These are phyloP conservation scores for Siniperca scherzeri DNA, from an alignment of 2,797 vertebrate species.

Conservation along the genomic window DNA sequence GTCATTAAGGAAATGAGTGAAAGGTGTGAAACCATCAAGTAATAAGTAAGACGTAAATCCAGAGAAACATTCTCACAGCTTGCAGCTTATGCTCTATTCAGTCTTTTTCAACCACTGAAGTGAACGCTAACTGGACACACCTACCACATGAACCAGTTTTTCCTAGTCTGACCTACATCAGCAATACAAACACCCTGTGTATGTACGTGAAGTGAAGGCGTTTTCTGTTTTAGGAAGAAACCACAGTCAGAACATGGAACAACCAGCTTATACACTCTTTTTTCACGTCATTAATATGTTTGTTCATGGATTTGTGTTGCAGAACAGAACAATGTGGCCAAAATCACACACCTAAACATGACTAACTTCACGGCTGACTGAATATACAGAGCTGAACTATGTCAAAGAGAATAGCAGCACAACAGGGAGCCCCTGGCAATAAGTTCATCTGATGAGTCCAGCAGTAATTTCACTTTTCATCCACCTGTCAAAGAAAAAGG, in stretches of 20 bases:
- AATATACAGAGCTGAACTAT: not conserved
- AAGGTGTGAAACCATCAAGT: slow-evolving; percentile 33
- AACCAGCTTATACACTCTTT: slow-evolving; percentile 28
- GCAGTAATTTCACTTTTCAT: slow-evolving; percentile 42
- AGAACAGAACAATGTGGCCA: slow-evolving; percentile 3
- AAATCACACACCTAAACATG: slow-evolving; percentile 6
- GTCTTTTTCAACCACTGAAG: slow-evolving; percentile 52
- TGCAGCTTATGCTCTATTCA: slow-evolving; percentile 31
- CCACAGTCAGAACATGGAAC: slow-evolving; percentile 53
- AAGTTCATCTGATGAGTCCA: slow-evolving; percentile 31
- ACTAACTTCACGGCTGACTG: not conserved
- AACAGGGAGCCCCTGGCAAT: slow-evolving; percentile 28
- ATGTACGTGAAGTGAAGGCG: slow-evolving; percentile 64
- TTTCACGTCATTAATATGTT: not conserved
- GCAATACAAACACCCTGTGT: slow-evolving; percentile 82
- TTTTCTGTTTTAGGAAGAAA: slow-evolving; percentile 74
- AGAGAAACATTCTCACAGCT: slow-evolving; percentile 27
- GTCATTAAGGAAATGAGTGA: slow-evolving; percentile 37
- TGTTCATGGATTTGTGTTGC: slow-evolving; percentile 5
- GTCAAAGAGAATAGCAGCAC: slow-evolving; percentile 24
- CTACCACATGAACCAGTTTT: slow-evolving; percentile 82
- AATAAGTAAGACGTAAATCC: slow-evolving; percentile 11
- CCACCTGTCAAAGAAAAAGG: slow-evolving; percentile 54
- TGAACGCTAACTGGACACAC: slow-evolving; percentile 75
- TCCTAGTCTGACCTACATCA: slow-evolving; percentile 81